Evolutionary conservation across 2,888 invertebrate genomes (phyloP).

Genomic region (Sialis lutaria): DNA sequence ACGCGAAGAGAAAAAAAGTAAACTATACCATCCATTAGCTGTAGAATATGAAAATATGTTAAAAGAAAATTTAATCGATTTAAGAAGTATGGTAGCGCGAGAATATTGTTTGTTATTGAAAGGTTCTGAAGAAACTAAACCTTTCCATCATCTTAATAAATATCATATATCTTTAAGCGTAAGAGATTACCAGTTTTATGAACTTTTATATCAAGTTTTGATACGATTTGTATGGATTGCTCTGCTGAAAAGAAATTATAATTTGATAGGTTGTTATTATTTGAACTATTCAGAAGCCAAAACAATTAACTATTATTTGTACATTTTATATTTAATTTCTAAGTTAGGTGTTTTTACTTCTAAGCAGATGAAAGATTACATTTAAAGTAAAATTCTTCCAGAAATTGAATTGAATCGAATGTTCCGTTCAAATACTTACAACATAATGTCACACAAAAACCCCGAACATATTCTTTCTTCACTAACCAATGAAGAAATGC

Average conservation of each 20-base stretch:
- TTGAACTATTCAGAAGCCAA: too few relatives aligned
- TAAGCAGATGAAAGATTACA: too few relatives aligned
- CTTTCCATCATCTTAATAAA: constrained; percentile 41
- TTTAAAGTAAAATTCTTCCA: constrained; percentile 15
- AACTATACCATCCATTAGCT: constrained; percentile 34
- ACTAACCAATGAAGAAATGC: constrained; percentile 30
- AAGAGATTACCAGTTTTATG: constrained; percentile 41
- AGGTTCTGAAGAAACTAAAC: constrained; percentile 32
- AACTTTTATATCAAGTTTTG: constrained; percentile 36
- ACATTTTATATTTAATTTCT: too few relatives aligned
- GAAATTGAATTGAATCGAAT: constrained; percentile 43
- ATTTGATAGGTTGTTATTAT: constrained; percentile 35
- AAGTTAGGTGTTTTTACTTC: background rate
- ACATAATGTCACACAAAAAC: constrained; percentile 29
- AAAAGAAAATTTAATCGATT: constrained; percentile 35
- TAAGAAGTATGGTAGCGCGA: constrained; percentile 34
- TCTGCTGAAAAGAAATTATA: constrained; percentile 35
- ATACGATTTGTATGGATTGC: constrained; percentile 47
- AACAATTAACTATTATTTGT: too few relatives aligned
- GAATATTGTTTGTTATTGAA: constrained; percentile 40
- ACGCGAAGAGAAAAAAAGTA: constrained; percentile 30
- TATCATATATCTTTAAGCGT: constrained; percentile 39
- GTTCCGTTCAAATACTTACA: constrained; percentile 41
- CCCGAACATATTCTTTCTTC: constrained; percentile 17
- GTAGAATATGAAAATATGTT: constrained; percentile 28